A percentile compares a stretch with the other conserved stretches of the same genome.
These are phyloP conservation scores for Drosophila parvula DNA, from an alignment of 1,140 invertebrate species.

Conservation along the genomic window DNA sequence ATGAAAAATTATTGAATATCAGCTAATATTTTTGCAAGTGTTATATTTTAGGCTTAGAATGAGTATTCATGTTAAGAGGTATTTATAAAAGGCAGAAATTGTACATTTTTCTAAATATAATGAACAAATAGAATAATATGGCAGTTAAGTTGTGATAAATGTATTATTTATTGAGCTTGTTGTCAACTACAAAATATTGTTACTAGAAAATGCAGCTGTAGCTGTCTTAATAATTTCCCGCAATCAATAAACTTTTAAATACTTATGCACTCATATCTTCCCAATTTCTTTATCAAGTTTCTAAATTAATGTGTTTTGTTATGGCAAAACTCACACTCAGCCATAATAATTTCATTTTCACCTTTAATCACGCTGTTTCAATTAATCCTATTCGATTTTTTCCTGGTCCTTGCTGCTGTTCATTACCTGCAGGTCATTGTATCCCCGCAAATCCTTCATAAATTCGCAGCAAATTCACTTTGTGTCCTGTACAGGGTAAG, in stretches of 20 bases:
- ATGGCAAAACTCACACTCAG: neutral
- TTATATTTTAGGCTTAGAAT: neutral
- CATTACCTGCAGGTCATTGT: conserved; percentile 23
- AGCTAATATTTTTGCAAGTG: no score
- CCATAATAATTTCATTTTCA: no score
- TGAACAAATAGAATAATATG: neutral
- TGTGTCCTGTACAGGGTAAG: conserved; percentile 58
- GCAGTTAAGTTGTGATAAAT: no score
- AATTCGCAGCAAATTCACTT: conserved; percentile 66
- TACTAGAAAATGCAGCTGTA: neutral
- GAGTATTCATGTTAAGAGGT: no score
- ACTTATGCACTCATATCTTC: neutral
- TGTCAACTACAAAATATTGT: neutral
- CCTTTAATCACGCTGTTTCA: neutral
- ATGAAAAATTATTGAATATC: neutral
- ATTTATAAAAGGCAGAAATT: no score
- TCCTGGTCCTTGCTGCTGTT: conserved; percentile 1
- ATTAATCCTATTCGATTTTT: neutral
- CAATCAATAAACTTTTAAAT: neutral
- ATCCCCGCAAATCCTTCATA: conserved; percentile 59
- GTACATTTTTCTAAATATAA: no score
- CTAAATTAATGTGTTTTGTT: neutral
- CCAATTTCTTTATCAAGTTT: no score
- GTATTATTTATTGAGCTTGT: no score
- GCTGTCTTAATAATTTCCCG: no score